Conservation (phyloP, 2,888 invertebrate genomes). For the Chydorus sphaericus region DNA sequence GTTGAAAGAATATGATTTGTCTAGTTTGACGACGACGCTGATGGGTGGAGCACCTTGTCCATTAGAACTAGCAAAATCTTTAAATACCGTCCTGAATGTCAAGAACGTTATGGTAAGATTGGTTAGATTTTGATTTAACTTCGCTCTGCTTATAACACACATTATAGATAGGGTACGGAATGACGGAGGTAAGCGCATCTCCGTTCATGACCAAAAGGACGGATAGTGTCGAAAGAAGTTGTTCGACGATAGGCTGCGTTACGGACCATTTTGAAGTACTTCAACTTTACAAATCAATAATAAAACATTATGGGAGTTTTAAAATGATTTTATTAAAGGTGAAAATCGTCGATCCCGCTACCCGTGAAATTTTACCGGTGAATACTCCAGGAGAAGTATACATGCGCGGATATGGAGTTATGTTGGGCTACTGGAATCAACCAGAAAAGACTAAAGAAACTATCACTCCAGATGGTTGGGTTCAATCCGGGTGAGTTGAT, state of each 20-base stretch:
- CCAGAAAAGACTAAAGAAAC: constrained; percentile 53
- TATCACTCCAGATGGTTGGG: constrained; percentile 54
- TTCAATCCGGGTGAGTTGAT: constrained; percentile 50
- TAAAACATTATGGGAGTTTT: background rate
- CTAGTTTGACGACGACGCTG: constrained; percentile 27
- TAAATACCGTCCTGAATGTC: constrained; percentile 32
- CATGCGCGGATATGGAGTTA: constrained; percentile 56
- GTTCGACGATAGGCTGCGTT: constrained; percentile 38
- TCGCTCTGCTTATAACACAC: background rate
- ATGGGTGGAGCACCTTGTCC: constrained; percentile 40
- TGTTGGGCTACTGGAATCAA: constrained; percentile 70
- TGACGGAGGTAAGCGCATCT: constrained; percentile 43
- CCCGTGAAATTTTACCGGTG: constrained; percentile 48
- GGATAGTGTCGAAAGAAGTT: constrained; percentile 33
- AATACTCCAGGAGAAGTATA: constrained; percentile 62
- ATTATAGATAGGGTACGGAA: constrained; percentile 39
- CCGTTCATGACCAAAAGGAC: constrained; percentile 34
- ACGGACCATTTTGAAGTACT: constrained; percentile 39
- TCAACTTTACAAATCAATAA: background rate
- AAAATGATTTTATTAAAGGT: constrained; percentile 28
- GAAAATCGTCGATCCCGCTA: constrained; percentile 41
- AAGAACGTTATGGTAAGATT: constrained; percentile 26
- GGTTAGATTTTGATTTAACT: background rate
- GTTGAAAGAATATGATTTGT: constrained; percentile 21
- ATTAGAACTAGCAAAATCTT: constrained; percentile 30